Conservation (phyloP, 2,888 invertebrate genomes). For the Himalopsyche tibetana region DNA sequence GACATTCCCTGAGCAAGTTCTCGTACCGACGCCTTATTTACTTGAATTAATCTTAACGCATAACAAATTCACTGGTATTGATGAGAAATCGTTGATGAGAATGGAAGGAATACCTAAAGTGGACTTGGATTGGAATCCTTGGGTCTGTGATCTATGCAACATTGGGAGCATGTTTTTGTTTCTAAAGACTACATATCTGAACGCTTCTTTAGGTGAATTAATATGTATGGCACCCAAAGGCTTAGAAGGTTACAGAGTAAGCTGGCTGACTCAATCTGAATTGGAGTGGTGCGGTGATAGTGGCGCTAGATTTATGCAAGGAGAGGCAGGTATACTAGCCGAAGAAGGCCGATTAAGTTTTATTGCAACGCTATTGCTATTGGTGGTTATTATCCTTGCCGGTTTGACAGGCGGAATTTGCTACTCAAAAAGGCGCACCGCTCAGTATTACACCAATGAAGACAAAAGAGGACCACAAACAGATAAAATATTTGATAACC, state of each 20-base stretch:
- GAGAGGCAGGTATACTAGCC: slow-evolving; percentile 74
- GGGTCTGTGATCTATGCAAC: slow-evolving; percentile 83
- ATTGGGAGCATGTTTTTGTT: slow-evolving; percentile 77
- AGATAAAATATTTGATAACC: slow-evolving; percentile 71
- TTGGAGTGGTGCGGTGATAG: slow-evolving; percentile 74
- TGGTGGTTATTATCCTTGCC: slow-evolving; percentile 73
- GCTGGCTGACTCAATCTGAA: slow-evolving; percentile 71
- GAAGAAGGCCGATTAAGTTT: slow-evolving; percentile 77
- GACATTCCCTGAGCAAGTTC: slow-evolving; percentile 77
- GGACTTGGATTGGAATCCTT: slow-evolving; percentile 80
- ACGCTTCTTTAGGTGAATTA: slow-evolving; percentile 74
- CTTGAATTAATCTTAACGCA: slow-evolving; percentile 84
- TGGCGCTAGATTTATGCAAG: slow-evolving; percentile 75
- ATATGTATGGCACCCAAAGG: slow-evolving; percentile 79
- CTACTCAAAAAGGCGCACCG: slow-evolving; percentile 83
- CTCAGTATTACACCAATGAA: slow-evolving; percentile 88
- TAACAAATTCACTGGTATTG: slow-evolving; percentile 82
- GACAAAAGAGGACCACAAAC: slow-evolving; percentile 77
- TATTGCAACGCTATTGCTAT: slow-evolving; percentile 71
- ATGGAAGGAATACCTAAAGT: slow-evolving; percentile 78
- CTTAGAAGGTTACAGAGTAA: slow-evolving; percentile 73
- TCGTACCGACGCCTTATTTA: slow-evolving; percentile 78
- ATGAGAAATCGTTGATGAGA: slow-evolving; percentile 77
- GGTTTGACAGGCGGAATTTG: slow-evolving; percentile 79
- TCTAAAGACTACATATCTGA: slow-evolving; percentile 77